phyloP scores from a whole-genome alignment of 2,797 vertebrate genomes.

The Pipistrellus kuhlii region DNA sequence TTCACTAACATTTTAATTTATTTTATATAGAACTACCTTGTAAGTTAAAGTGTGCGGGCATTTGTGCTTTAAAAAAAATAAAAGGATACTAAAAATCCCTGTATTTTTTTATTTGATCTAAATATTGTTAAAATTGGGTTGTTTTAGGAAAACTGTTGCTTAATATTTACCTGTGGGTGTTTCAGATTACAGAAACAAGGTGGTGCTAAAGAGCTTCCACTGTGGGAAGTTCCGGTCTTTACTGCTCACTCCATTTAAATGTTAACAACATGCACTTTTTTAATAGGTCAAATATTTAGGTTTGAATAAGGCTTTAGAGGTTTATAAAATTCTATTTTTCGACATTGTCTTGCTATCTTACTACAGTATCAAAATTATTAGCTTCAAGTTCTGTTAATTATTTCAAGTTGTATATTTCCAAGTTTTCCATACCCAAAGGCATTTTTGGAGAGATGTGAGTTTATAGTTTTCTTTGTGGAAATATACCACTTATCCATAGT shows the following conservation, averaged over 20 bases:
- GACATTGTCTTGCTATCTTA: slow-evolving; percentile 38
- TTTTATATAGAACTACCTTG: slow-evolving; percentile 77
- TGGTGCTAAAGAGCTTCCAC: slow-evolving; percentile 67
- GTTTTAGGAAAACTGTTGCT: slow-evolving; percentile 52
- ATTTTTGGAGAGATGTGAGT: slow-evolving; percentile 45
- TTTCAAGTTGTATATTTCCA: slow-evolving; percentile 27
- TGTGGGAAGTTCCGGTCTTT: slow-evolving; percentile 44
- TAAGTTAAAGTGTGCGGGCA: slow-evolving; percentile 81
- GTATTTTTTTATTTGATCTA: slow-evolving; percentile 77
- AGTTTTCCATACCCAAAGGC: slow-evolving; percentile 12
- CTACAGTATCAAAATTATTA: not conserved
- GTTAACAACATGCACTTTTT: slow-evolving; percentile 40
- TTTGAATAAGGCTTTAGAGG: slow-evolving; percentile 28
- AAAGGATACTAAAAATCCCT: slow-evolving; percentile 81
- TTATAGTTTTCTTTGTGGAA: not conserved
- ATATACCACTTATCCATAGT: not conserved
- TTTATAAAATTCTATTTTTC: slow-evolving; percentile 7
- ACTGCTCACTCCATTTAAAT: slow-evolving; percentile 55
- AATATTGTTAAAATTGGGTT: slow-evolving; percentile 67
- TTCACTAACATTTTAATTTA: slow-evolving; percentile 73
- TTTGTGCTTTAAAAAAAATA: slow-evolving; percentile 80
- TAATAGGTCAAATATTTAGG: not conserved
- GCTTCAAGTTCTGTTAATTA: slow-evolving; percentile 37
- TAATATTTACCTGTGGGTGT: slow-evolving; percentile 52
- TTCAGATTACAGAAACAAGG: slow-evolving; percentile 37